These are phyloP conservation scores for Drosophila mojavensis DNA, from an alignment of 1,140 invertebrate species.

Conservation along the genomic window DNA sequence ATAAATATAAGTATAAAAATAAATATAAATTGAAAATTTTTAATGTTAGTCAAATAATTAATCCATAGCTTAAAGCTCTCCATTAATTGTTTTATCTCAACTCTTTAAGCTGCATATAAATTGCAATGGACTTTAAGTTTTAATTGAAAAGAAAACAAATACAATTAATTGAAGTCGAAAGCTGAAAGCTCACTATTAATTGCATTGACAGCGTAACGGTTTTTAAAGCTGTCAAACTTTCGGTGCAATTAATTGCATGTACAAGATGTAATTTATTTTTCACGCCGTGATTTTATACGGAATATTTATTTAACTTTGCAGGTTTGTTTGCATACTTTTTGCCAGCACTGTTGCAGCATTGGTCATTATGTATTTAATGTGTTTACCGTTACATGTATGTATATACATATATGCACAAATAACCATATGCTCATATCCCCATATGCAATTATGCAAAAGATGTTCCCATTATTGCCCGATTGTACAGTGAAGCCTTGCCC, in stretches of 20 bases:
- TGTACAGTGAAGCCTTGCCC: slow-evolving; percentile 14
- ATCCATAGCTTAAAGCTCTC: too few species aligned
- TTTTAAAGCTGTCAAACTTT: slow-evolving; percentile 2
- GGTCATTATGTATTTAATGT: neutral
- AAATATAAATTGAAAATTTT: too few species aligned
- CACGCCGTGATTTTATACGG: too few species aligned
- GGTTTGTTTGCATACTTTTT: slow-evolving; percentile 9
- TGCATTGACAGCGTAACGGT: neutral
- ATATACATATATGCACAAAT: neutral
- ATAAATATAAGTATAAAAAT: too few species aligned
- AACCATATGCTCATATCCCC: too few species aligned
- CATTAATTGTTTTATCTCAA: too few species aligned
- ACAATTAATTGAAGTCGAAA: neutral
- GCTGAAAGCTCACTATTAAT: neutral
- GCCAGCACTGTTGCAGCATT: slow-evolving; percentile 18
- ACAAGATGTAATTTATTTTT: neutral
- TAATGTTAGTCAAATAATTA: too few species aligned
- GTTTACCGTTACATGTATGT: neutral
- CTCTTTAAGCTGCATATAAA: too few species aligned
- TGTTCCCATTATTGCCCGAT: slow-evolving; percentile 24
- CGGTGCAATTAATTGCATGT: slow-evolving; percentile 10
- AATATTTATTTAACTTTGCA: too few species aligned
- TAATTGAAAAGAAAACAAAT: neutral
- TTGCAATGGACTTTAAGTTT: neutral
- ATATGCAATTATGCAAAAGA: too few species aligned